These are phyloP conservation scores for Chloroceryle inda DNA, from an alignment of 2,797 vertebrate genomes.

Conservation along the genomic window DNA sequence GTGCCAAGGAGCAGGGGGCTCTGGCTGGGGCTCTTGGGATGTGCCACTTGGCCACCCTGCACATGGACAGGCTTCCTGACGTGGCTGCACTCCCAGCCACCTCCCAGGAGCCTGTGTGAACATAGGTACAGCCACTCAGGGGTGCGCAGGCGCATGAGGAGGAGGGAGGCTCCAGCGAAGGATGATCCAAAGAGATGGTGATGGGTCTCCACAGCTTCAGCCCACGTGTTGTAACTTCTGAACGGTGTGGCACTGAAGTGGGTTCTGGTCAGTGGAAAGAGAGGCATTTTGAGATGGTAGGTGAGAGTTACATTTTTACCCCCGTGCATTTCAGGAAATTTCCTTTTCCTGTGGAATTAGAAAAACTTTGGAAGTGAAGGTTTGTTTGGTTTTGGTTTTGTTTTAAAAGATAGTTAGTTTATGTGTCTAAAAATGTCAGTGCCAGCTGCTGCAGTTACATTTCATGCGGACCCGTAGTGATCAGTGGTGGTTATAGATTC, in stretches of 20 bases:
- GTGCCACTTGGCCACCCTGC: background rate
- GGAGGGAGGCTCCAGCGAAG: background rate
- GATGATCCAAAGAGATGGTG: background rate
- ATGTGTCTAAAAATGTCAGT: background rate
- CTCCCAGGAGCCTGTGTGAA: background rate
- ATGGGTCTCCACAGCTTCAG: background rate
- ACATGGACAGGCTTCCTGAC: background rate
- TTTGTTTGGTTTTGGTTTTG: background rate
- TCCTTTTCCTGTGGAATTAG: background rate
- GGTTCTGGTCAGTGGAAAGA: background rate
- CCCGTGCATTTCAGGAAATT: background rate
- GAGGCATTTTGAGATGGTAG: background rate
- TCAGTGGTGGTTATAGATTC: background rate
- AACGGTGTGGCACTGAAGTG: rapidly evolving
- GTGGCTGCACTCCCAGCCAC: rapidly evolving
- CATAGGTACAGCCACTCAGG: rapidly evolving
- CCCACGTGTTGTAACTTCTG: background rate
- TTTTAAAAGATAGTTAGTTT: background rate
- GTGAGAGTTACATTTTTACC: background rate
- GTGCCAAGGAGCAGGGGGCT: background rate
- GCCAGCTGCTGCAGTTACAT: background rate
- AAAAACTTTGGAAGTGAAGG: background rate
- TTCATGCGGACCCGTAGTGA: rapidly evolving
- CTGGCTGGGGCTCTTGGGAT: background rate
- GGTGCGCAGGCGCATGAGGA: rapidly evolving